Base-by-base conservation (phyloP, 2,797 vertebrate genomes). In the Myotis findleyi region DNA sequence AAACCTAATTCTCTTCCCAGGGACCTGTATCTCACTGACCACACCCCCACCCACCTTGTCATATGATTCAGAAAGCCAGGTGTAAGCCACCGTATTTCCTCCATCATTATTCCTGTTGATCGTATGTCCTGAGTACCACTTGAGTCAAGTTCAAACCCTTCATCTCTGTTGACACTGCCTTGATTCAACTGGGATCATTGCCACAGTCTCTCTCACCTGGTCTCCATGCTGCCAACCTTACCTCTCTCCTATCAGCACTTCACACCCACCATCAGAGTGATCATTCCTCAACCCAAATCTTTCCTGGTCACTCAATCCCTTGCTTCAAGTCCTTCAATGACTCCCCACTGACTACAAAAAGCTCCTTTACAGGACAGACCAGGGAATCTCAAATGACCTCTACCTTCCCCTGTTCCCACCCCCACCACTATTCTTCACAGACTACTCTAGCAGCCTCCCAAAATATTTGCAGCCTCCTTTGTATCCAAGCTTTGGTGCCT, bases 1-100 rank as follows among this genome's bases (percentile, higher is more conserved):
- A 30, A 69, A 94, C 83, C 62, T 66, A 27, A 68, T 94, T 87
- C 55, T 93, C 51, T 94, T 80, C 64, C 77, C 73, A 59, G n/a
- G 30, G 12, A 79, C 41, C 4, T 80, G 36, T 69, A 4, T 92
- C 41, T 88, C 72, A 64, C 8, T 75, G 79, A 79, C 33, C 53
- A 93, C 27, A 36, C 10, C 20, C 71, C 16, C 64, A 59, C 41
- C 41, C 27, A n/a, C n/a, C 51, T 33, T n/a, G 14, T 79, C 82
- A 83, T 59, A 41, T 27, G 62, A 36, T 16, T 87, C 38, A 41
- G 82, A 85, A 87, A 83, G 79, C 11, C 62, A 89, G 53, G 76
- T 27, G 3, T 59, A 41, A 53, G 27, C 9, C 44, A 69, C 17
- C 11, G 11, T 62, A 55, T 49, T 47, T 76, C 53, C 33, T 87